Conservation (phyloP, 2,113 vertebrate species). For the Myotis brandtii region DNA sequence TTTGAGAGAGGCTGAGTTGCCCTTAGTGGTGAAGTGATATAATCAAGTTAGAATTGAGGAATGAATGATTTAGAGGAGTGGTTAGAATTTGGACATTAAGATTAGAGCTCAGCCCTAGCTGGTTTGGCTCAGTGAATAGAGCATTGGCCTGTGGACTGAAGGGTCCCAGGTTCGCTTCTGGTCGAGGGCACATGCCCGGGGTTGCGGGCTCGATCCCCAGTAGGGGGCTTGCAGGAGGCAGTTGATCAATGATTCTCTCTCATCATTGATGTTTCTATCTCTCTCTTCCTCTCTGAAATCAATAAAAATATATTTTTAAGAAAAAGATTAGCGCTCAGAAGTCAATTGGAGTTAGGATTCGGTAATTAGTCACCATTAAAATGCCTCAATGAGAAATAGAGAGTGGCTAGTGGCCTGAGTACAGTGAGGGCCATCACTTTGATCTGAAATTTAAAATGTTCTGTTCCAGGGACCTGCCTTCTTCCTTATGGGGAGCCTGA, state of each 20-base stretch:
- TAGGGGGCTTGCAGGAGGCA: neutral
- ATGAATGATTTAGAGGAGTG: constrained; percentile 1
- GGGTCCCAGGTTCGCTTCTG: too few species aligned
- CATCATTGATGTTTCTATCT: neutral
- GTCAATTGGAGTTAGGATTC: neutral
- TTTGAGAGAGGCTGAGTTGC: neutral
- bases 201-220: neutral
- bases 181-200: too few species aligned
- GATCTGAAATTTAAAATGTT: neutral
- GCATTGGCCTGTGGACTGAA: neutral
- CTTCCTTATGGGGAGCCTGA: neutral
- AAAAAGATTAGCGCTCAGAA: neutral
- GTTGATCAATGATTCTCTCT: neutral
- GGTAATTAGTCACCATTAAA: neutral
- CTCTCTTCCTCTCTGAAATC: neutral
- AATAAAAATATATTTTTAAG: neutral
- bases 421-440: neutral
- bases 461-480: neutral
- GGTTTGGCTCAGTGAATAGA: neutral
- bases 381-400: constrained; percentile 7
- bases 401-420: neutral
- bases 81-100: neutral
- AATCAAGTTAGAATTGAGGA: neutral
- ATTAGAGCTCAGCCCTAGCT: neutral
- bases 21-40: neutral